Conservation (phyloP, 2,888 invertebrate genomes). For the Noctua janthe region DNA sequence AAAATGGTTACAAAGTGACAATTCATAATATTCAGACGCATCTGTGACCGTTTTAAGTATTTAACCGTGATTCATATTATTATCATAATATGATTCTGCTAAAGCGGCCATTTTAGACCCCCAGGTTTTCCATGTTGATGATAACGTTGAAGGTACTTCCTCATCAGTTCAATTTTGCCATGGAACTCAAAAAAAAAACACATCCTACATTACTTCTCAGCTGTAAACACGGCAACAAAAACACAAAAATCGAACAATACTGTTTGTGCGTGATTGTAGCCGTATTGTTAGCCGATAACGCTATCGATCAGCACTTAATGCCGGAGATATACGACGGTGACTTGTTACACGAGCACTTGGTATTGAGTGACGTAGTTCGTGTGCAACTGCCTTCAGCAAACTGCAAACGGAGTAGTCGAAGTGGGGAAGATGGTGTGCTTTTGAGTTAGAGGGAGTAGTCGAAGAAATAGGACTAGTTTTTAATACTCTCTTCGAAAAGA, state of each 20-base stretch:
- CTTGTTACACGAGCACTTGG: conserved; percentile 39
- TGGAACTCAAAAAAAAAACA: not conserved
- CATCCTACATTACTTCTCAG: not conserved
- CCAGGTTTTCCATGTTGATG: not conserved
- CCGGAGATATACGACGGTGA: conserved; percentile 25
- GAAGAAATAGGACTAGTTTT: too few relatives aligned
- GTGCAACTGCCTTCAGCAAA: not conserved
- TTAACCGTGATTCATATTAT: too few relatives aligned
- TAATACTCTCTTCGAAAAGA: not conserved
- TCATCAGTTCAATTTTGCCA: not conserved
- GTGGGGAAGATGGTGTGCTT: too few relatives aligned
- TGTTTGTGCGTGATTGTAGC: conserved; percentile 41
- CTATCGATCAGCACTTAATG: conserved; percentile 51
- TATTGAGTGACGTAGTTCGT: not conserved
- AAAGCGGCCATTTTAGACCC: too few relatives aligned
- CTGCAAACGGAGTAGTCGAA: too few relatives aligned
- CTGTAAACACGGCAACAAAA: conserved; percentile 28
- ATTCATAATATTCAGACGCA: too few relatives aligned
- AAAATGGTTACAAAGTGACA: too few relatives aligned
- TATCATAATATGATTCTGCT: too few relatives aligned
- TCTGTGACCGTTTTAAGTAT: too few relatives aligned
- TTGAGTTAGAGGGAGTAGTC: too few relatives aligned
- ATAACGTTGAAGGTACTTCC: not conserved
- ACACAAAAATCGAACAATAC: conserved; percentile 44
- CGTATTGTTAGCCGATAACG: conserved; percentile 54